phyloP scores from a whole-genome alignment of 2,797 vertebrate genomes.

The Poeciliopsis gracilis region DNA sequence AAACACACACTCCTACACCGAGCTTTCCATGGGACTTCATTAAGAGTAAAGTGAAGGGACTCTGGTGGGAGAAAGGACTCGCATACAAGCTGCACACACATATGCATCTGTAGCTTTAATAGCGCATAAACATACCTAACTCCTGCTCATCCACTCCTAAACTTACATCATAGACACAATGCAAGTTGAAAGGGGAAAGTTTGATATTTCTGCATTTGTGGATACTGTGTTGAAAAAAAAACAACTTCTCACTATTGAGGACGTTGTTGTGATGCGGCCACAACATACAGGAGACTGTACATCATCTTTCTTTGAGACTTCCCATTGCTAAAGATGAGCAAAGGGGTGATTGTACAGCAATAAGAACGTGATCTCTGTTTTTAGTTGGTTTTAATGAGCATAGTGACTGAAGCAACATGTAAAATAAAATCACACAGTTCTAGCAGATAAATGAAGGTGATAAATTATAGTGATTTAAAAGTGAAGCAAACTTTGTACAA shows the following conservation, averaged over 20 bases:
- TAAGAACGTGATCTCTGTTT: background rate
- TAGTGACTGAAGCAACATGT: background rate
- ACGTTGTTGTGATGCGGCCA: background rate
- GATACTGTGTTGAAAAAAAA: background rate
- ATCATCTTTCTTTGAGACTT: background rate
- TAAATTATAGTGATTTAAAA: background rate
- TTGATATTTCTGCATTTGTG: background rate
- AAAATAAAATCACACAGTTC: background rate
- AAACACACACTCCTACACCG: slow-evolving; percentile 9
- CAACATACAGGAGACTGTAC: background rate
- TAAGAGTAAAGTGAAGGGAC: slow-evolving; percentile 69
- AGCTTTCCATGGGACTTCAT: slow-evolving; percentile 75
- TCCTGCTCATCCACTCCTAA: background rate
- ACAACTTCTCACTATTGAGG: background rate
- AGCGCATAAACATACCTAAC: slow-evolving; percentile 11
- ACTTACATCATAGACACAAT: background rate
- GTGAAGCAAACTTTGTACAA: background rate
- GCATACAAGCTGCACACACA: slow-evolving; percentile 30
- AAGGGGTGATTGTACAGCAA: background rate
- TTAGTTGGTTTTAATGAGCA: background rate
- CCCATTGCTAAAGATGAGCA: background rate
- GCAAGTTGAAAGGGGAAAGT: background rate
- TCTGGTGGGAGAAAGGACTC: slow-evolving; percentile 68
- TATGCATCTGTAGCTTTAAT: slow-evolving; percentile 22
- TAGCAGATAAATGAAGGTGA: background rate